These are phyloP conservation scores for Callimorpha dominula DNA, from an alignment of 2,888 invertebrate genomes.

Conservation along the genomic window DNA sequence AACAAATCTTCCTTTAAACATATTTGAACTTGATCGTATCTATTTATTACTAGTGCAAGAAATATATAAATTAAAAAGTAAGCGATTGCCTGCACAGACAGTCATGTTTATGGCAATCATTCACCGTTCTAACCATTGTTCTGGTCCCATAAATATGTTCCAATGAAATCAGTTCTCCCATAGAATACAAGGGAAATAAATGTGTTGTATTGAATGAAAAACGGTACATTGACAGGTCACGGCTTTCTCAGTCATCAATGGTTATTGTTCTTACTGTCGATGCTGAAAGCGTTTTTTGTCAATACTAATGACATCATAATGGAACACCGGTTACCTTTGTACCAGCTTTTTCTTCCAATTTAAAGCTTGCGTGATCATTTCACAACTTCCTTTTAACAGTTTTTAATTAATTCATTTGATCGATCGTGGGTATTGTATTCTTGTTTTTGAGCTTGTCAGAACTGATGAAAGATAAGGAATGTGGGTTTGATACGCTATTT, in stretches of 20 bases:
- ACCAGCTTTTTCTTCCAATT: constrained; percentile 31
- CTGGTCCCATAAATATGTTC: not conserved
- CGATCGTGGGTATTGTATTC: not conserved
- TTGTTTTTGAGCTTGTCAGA: not conserved
- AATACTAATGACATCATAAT: constrained; percentile 46
- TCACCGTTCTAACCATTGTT: not conserved
- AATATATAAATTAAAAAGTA: too few relatives aligned
- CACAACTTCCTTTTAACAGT: constrained; percentile 1
- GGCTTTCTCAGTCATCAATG: constrained; percentile 56
- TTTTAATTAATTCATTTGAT: not conserved
- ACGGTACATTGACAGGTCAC: constrained; percentile 50
- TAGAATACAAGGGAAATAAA: constrained; percentile 40
- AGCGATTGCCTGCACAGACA: too few relatives aligned
- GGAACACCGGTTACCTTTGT: constrained; percentile 28
- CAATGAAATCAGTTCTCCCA: constrained; percentile 3
- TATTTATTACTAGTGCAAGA: too few relatives aligned
- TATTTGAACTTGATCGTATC: too few relatives aligned
- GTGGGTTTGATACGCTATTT: not conserved
- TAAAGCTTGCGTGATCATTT: constrained; percentile 18
- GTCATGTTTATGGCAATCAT: not conserved
- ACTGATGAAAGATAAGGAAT: not conserved
- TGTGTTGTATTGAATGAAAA: constrained; percentile 52
- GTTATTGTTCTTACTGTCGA: constrained; percentile 52
- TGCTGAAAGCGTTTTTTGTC: constrained; percentile 45
- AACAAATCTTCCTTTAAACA: too few relatives aligned